phyloP scores from a whole-genome alignment of 2,113 vertebrate species.

The Heterotilapia buettikoferi region DNA sequence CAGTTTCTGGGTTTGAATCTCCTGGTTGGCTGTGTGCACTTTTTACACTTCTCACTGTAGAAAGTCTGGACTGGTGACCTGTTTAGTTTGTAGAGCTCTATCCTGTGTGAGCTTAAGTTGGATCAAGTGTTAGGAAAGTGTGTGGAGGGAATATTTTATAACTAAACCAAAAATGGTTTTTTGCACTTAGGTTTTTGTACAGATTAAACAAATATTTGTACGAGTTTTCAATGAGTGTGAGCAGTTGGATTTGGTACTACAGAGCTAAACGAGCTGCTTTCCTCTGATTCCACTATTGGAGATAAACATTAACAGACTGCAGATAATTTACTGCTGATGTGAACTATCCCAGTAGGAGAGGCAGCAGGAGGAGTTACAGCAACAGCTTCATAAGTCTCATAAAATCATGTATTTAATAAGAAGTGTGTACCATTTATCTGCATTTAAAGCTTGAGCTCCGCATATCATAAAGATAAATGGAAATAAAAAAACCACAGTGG shows the following conservation, averaged over 20 bases:
- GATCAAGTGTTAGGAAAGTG: not conserved
- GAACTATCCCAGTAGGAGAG: rapidly evolving
- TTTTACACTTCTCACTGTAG: not conserved
- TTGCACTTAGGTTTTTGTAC: not conserved
- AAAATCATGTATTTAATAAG: not conserved
- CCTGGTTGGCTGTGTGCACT: not conserved
- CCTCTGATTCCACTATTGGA: rapidly evolving
- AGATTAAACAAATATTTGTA: not conserved
- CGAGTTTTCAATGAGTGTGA: not conserved
- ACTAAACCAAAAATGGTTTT: not conserved
- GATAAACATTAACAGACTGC: not conserved
- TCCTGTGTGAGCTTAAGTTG: not conserved
- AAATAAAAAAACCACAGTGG: rapidly evolving
- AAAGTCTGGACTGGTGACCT: not conserved
- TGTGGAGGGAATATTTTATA: not conserved
- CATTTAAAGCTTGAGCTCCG: rapidly evolving
- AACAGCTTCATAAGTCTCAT: rapidly evolving
- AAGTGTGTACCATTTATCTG: rapidly evolving
- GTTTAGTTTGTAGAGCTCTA: not conserved
- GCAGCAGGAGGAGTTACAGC: not conserved
- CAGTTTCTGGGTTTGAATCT: not conserved
- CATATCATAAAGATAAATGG: not conserved
- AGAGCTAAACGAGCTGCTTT: not conserved
- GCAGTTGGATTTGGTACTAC: not conserved
- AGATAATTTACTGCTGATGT: not conserved